Conservation (phyloP, 2,113 vertebrate species). For the Anas platyrhynchos region DNA sequence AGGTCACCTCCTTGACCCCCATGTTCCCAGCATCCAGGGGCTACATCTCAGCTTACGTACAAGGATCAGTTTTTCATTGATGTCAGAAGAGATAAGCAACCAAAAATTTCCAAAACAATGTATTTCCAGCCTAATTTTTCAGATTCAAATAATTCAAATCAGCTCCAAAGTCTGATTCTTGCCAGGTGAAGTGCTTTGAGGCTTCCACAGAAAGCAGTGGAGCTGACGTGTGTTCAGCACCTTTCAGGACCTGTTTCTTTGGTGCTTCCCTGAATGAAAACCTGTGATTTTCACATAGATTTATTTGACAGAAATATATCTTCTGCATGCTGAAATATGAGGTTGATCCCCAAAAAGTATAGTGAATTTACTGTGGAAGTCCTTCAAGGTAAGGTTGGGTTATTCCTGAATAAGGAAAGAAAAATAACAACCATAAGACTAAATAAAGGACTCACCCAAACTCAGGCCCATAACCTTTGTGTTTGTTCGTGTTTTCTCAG, state of each 20-base stretch:
- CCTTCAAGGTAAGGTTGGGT: neutral
- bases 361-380: neutral
- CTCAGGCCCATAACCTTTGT: neutral
- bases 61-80: neutral
- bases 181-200: neutral
- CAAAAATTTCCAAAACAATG: rapidly evolving
- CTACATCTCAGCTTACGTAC: neutral
- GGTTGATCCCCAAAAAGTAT: neutral
- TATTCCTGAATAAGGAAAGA: neutral
- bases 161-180: neutral
- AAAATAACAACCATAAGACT: neutral
- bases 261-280: neutral
- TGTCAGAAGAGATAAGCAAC: neutral
- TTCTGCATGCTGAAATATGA: neutral
- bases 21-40: neutral
- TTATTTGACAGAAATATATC: neutral
- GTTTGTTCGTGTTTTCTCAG: neutral
- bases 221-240: neutral
- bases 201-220: neutral
- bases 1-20: neutral
- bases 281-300: neutral
- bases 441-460: neutral
- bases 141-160: neutral
- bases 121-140: neutral
- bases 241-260: neutral